Evolutionary conservation across 2,888 invertebrate species (phyloP).

Genomic region (Laothoe populi): DNA sequence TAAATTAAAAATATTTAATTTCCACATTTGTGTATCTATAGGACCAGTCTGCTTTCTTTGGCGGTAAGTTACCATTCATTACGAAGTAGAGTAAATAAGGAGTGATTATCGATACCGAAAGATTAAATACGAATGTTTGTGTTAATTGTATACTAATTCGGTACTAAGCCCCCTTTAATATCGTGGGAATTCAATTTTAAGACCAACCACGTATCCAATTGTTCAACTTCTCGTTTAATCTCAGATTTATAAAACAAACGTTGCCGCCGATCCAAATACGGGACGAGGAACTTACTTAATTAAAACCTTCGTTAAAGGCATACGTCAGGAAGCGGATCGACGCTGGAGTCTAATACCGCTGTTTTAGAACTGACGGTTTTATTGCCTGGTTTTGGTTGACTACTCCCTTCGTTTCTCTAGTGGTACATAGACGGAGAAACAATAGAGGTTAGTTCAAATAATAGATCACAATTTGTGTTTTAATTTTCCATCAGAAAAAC

Average conservation of each 20-base stretch:
- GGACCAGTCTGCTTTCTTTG: too few species aligned
- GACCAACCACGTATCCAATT: constrained; percentile 17
- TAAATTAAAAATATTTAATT: too few species aligned
- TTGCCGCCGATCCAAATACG: constrained; percentile 22
- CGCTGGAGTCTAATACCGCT: too few species aligned
- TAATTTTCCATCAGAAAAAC: too few species aligned
- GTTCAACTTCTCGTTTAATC: constrained; percentile 12
- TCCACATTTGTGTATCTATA: too few species aligned
- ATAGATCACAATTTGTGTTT: too few species aligned
- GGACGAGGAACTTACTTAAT: constrained; percentile 13
- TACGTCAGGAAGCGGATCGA: constrained; percentile 1
- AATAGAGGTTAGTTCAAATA: too few species aligned
- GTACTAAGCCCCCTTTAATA: background rate
- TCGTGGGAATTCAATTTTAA: constrained; percentile 21
- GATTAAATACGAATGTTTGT: background rate
- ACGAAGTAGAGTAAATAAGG: background rate
- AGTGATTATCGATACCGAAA: background rate
- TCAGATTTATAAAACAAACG: constrained; percentile 15
- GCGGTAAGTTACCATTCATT: too few species aligned
- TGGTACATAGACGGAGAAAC: too few species aligned
- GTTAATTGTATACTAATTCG: constrained; percentile 19
- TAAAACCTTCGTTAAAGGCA: constrained; percentile 22
- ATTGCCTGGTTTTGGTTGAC: too few species aligned
- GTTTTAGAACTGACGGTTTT: too few species aligned
- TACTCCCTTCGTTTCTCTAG: too few species aligned